Evolutionary conservation across 1,140 invertebrate species (phyloP).

Genomic region (Trichomalopsis sarcophagae): DNA sequence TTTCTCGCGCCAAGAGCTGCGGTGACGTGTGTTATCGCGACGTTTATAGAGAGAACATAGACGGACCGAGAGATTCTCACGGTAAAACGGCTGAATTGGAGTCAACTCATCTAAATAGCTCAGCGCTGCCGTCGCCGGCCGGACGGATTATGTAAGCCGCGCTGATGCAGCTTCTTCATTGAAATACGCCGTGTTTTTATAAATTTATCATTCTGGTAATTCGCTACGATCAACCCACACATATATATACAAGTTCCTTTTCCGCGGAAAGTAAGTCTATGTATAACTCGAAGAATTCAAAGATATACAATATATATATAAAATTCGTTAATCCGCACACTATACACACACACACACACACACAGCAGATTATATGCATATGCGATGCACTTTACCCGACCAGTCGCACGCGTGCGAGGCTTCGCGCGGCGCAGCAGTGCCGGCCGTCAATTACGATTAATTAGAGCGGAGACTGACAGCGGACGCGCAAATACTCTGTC

Average conservation of each 20-base stretch:
- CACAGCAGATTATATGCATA: conserved; percentile 13
- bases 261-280: too few species aligned
- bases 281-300: too few species aligned
- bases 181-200: too few species aligned
- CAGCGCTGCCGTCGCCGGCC: conserved; percentile 50
- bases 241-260: too few species aligned
- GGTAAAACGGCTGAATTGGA: conserved; percentile 67
- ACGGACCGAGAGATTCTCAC: conserved; percentile 62
- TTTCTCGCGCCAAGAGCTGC: not conserved
- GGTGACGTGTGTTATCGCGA: not conserved
- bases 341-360: not conserved
- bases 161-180: not conserved
- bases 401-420: conserved; percentile 67
- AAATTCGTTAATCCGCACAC: too few species aligned
- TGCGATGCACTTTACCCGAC: conserved; percentile 46
- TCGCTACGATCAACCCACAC: too few species aligned
- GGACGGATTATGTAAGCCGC: conserved; percentile 46
- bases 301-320: too few species aligned
- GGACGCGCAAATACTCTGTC: conserved; percentile 63
- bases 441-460: conserved; percentile 74
- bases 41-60: too few species aligned
- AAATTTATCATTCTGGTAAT: too few species aligned
- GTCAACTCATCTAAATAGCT: conserved; percentile 71
- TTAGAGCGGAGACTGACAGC: conserved; percentile 75
- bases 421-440: conserved; percentile 61